Evolutionary conservation across 2,888 invertebrate genomes (phyloP).

Genomic region (Cosmopolites sordidus): DNA sequence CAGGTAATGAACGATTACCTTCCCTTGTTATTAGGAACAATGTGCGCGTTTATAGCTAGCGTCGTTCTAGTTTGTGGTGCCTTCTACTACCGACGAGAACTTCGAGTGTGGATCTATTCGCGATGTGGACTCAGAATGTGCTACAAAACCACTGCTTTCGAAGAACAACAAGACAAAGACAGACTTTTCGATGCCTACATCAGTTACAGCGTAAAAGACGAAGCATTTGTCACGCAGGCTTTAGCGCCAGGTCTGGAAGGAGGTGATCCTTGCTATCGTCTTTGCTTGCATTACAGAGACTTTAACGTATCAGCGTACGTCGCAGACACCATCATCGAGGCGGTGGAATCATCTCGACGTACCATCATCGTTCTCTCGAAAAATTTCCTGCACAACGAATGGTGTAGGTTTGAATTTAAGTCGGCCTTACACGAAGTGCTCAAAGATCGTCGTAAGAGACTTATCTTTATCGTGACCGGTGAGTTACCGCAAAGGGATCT

Average conservation of each 20-base stretch:
- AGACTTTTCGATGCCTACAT: slow-evolving; percentile 93
- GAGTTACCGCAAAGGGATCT: slow-evolving; percentile 85
- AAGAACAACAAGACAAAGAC: slow-evolving; percentile 78
- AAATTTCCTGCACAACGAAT: slow-evolving; percentile 92
- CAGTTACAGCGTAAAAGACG: slow-evolving; percentile 90
- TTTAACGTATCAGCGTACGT: slow-evolving; percentile 85
- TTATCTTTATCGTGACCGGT: slow-evolving; percentile 86
- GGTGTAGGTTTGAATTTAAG: slow-evolving; percentile 89
- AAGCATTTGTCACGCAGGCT: slow-evolving; percentile 84
- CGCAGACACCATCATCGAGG: slow-evolving; percentile 88
- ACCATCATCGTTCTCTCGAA: slow-evolving; percentile 87
- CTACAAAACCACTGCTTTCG: slow-evolving; percentile 75
- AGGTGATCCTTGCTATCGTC: slow-evolving; percentile 74
- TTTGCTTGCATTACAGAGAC: slow-evolving; percentile 89
- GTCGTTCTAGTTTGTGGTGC: slow-evolving; percentile 72
- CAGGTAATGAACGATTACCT: slow-evolving; percentile 79
- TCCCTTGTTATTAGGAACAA: slow-evolving; percentile 71
- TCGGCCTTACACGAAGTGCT: slow-evolving; percentile 87
- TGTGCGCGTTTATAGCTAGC: slow-evolving; percentile 72
- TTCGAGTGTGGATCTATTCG: slow-evolving; percentile 82
- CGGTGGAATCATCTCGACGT: slow-evolving; percentile 84
- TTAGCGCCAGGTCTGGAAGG: slow-evolving; percentile 83
- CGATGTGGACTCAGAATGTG: slow-evolving; percentile 83
- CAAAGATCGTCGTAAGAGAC: slow-evolving; percentile 77
- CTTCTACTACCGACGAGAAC: slow-evolving; percentile 76